These are phyloP conservation scores for Phrynocephalus guinanensis DNA, from an alignment of 2,797 vertebrate species.

Conservation along the genomic window DNA sequence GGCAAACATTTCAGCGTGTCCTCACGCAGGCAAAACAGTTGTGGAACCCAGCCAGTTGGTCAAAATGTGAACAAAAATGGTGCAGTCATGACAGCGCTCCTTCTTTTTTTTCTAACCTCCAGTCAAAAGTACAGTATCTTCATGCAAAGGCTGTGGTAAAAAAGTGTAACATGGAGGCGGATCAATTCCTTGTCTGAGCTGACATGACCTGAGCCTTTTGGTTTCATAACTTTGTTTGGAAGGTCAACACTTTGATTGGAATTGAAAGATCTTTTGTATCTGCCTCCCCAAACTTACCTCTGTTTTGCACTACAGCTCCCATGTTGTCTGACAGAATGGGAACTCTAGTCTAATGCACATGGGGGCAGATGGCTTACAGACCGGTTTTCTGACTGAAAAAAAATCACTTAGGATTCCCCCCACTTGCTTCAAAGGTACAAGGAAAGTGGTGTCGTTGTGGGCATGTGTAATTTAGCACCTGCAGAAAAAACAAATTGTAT, in stretches of 20 bases:
- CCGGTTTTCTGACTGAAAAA: background rate
- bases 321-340: background rate
- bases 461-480: background rate
- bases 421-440: background rate
- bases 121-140: background rate
- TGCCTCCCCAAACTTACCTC: background rate
- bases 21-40: conserved; percentile 8
- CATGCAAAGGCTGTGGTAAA: background rate
- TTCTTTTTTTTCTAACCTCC: background rate
- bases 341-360: background rate
- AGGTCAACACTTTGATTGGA: background rate
- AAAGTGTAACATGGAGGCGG: background rate
- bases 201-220: background rate
- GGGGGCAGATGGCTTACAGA: background rate
- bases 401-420: background rate
- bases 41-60: background rate
- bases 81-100: background rate
- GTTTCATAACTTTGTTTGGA: background rate
- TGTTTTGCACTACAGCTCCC: background rate
- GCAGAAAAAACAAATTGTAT: background rate
- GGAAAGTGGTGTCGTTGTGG: background rate
- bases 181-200: background rate
- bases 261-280: background rate
- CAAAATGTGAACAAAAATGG: conserved; percentile 29
- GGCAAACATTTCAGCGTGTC: background rate